Evolutionary conservation across 2,113 vertebrate genomes (phyloP).

Genomic region (Bucco capensis): DNA sequence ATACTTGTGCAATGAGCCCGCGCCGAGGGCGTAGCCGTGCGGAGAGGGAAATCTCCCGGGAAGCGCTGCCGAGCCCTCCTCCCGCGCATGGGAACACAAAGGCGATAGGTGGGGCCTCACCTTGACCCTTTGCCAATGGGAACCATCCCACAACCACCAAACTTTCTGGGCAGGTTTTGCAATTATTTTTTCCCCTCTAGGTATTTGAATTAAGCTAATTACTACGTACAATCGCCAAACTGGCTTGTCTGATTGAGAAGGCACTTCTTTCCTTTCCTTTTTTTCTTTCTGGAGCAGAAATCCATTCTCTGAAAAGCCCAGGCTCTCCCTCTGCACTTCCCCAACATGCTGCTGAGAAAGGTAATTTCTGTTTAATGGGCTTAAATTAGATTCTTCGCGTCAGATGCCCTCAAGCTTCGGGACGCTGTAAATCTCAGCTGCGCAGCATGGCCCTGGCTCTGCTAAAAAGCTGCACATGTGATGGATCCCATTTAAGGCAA

Average conservation of each 20-base stretch:
- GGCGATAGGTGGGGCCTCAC: conserved; percentile 8
- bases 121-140: conserved; percentile 54
- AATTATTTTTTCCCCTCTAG: conserved; percentile 43
- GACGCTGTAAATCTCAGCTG: background rate
- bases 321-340: background rate
- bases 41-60: conserved; percentile 42
- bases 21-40: background rate
- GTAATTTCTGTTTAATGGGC: conserved; percentile 36
- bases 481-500: background rate
- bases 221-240: conserved; percentile 32
- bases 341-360: background rate
- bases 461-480: background rate
- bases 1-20: conserved; percentile 53
- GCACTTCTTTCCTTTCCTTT: background rate
- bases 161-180: conserved; percentile 56
- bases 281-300: background rate
- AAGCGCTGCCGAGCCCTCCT: conserved; percentile 7
- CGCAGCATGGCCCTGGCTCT: background rate
- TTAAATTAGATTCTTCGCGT: conserved; percentile 20
- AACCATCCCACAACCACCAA: conserved; percentile 40
- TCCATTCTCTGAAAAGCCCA: background rate
- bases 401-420: background rate
- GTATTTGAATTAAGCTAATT: conserved; percentile 65
- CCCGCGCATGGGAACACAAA: conserved; percentile 52
- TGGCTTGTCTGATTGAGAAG: conserved; percentile 32